phyloP scores from a whole-genome alignment of 1,140 invertebrate species.

The Cataglyphis hispanica region DNA sequence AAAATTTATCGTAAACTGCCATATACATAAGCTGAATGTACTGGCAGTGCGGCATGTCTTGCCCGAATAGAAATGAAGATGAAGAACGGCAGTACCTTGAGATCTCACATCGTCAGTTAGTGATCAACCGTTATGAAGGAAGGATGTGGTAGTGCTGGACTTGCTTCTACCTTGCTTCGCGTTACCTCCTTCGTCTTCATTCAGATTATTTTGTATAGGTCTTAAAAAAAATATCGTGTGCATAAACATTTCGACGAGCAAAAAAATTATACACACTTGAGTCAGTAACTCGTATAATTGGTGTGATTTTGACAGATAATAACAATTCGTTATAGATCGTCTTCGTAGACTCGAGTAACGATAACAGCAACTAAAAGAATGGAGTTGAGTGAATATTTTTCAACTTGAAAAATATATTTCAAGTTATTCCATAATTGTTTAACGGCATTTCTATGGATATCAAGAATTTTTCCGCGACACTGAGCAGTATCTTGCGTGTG shows the following conservation, averaged over 20 bases:
- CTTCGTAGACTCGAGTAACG: not conserved
- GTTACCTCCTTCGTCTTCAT: not conserved
- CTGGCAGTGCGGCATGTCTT: constrained; percentile 52
- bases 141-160: constrained; percentile 73
- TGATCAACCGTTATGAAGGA: constrained; percentile 82
- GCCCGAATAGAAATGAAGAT: constrained; percentile 80
- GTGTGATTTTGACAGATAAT: not conserved
- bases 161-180: constrained; percentile 50
- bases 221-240: not conserved
- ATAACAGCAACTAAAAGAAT: not conserved
- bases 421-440: not conserved
- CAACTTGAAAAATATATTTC: not conserved
- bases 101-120: constrained; percentile 83
- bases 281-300: not conserved
- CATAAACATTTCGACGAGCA: not conserved
- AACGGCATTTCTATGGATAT: not conserved
- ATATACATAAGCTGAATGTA: not conserved
- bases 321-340: not conserved
- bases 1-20: too few species aligned
- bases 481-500: not conserved
- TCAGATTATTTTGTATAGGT: not conserved
- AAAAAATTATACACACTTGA: not conserved
- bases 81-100: constrained; percentile 83
- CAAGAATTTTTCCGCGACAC: not conserved
- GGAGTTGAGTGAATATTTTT: not conserved